Conservation (phyloP, 2,113 vertebrate species). For the Protobothrops mucrosquamatus region DNA sequence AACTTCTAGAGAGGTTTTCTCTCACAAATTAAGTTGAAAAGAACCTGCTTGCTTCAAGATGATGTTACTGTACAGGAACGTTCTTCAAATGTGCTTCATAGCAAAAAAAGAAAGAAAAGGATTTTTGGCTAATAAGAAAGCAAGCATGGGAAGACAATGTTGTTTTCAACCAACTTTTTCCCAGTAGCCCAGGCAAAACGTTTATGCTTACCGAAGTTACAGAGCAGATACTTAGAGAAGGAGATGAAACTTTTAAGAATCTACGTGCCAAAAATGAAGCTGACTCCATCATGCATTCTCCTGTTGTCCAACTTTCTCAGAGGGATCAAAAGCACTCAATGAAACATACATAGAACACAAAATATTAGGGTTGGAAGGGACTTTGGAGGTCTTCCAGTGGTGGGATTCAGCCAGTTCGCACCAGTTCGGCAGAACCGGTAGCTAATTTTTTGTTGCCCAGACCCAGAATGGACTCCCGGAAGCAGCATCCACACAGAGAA, state of each 20-base stretch:
- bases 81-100: constrained; percentile 15
- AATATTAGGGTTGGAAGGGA: neutral
- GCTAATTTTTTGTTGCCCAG: too few relatives aligned
- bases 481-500: too few relatives aligned
- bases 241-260: constrained; percentile 43
- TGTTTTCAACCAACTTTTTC: constrained; percentile 18
- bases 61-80: neutral
- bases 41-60: neutral
- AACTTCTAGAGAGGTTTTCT: neutral
- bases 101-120: neutral
- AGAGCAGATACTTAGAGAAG: constrained; percentile 41
- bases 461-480: too few relatives aligned
- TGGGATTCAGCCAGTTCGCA: too few relatives aligned
- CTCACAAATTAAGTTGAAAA: neutral
- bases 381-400: neutral
- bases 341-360: neutral
- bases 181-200: constrained; percentile 37
- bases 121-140: constrained; percentile 16
- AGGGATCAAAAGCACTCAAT: neutral
- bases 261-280: constrained; percentile 47
- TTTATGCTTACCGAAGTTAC: constrained; percentile 36
- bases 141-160: neutral
- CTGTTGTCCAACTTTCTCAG: neutral
- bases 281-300: constrained; percentile 45
- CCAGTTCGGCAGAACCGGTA: too few relatives aligned